Evolutionary conservation across 2,888 invertebrate genomes (phyloP).

Genomic region (Cetonia aurata): DNA sequence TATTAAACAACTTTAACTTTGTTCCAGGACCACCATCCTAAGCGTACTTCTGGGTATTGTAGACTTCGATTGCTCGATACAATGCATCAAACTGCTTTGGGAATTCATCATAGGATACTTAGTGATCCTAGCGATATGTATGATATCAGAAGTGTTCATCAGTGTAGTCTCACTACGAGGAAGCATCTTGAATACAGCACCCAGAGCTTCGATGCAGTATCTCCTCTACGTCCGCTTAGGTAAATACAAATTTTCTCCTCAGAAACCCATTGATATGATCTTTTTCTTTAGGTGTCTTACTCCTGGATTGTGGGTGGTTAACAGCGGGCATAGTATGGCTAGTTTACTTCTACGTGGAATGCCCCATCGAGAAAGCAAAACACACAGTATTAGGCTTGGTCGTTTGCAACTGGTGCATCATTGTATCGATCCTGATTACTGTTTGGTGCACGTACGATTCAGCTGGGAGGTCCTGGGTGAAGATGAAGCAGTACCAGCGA

Average conservation of each 20-base stretch:
- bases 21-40: conserved; percentile 61
- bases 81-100: conserved; percentile 69
- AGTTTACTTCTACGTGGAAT: conserved; percentile 75
- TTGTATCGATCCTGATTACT: conserved; percentile 79
- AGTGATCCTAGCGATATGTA: conserved; percentile 71
- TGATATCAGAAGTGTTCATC: conserved; percentile 78
- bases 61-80: conserved; percentile 69
- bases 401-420: conserved; percentile 82
- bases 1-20: background rate
- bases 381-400: conserved; percentile 82
- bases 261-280: background rate
- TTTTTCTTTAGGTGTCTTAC: conserved; percentile 74
- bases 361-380: conserved; percentile 77
- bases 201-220: conserved; percentile 81
- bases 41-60: conserved; percentile 71
- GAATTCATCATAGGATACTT: conserved; percentile 75
- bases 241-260: conserved; percentile 64
- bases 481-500: conserved; percentile 89
- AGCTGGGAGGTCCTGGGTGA: conserved; percentile 91
- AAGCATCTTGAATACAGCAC: conserved; percentile 82
- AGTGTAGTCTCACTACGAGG: conserved; percentile 83
- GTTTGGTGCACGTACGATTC: conserved; percentile 90
- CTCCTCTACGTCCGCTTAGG: conserved; percentile 83
- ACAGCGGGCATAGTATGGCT: conserved; percentile 81
- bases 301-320: conserved; percentile 81